These are phyloP conservation scores for Capitella teleta DNA, from an alignment of 1,140 invertebrate species.

Conservation along the genomic window DNA sequence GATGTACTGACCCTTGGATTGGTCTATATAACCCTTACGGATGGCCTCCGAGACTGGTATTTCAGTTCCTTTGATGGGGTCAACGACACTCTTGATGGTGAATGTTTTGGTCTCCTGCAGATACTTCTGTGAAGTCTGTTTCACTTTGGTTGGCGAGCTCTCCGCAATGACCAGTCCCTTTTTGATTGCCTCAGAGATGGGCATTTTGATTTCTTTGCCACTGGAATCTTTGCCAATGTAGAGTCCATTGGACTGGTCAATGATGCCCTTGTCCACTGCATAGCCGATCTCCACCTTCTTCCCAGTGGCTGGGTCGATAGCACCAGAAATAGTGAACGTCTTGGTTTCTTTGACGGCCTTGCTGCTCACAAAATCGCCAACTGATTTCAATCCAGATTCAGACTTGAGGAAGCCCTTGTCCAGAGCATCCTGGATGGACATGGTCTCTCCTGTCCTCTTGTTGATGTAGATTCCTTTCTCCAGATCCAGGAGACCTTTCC, in stretches of 20 bases:
- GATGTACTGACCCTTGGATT: constrained; percentile 62
- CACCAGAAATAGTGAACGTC: constrained; percentile 6
- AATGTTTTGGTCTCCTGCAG: constrained; percentile 36
- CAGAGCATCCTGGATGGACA: constrained; percentile 58
- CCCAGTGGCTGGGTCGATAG: constrained; percentile 10
- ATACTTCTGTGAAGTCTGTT: constrained; percentile 19
- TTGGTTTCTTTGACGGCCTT: constrained; percentile 47
- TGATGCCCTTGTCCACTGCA: constrained; percentile 14
- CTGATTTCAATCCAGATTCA: constrained; percentile 67
- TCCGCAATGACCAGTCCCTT: constrained; percentile 21
- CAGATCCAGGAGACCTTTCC: constrained; percentile 18
- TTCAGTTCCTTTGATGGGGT: constrained; percentile 43
- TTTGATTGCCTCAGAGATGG: constrained; percentile 17
- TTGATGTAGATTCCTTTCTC: constrained; percentile 32
- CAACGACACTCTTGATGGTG: constrained; percentile 53
- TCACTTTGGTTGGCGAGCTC: constrained; percentile 16
- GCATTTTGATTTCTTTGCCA: constrained; percentile 44
- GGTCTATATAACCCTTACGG: constrained; percentile 67
- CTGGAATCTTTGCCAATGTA: constrained; percentile 58
- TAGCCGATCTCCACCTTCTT: constrained; percentile 15
- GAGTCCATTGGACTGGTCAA: constrained; percentile 48
- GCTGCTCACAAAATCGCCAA: constrained; percentile 63
- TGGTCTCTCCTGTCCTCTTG: constrained; percentile 20
- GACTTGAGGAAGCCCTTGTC: constrained; percentile 63
- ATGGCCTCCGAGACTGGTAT: constrained; percentile 70